phyloP scores from a whole-genome alignment of 35 echinoderm and acorn worm genomes.

The Apostichopus californicus region DNA sequence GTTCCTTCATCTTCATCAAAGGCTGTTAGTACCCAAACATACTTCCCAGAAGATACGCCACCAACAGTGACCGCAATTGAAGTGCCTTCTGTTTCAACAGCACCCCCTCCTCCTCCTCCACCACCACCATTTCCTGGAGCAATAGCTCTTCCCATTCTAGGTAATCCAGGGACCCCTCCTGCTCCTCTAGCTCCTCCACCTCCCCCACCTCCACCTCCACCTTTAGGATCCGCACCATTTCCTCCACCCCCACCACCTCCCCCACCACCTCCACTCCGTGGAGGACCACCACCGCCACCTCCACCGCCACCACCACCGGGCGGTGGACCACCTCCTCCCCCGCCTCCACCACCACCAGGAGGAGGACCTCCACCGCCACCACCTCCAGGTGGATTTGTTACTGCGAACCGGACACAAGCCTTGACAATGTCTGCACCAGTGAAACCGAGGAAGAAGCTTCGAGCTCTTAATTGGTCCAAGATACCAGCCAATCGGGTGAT shows the following conservation, averaged over 20 bases:
- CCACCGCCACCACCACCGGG: slow-evolving; percentile 66
- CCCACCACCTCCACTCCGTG: slow-evolving; percentile 20
- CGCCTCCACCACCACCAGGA: slow-evolving; percentile 62
- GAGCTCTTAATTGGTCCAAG: slow-evolving; percentile 86
- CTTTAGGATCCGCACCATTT: slow-evolving; percentile 48
- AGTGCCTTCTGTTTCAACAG: not conserved
- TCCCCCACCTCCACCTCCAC: slow-evolving; percentile 67
- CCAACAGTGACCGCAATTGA: not conserved
- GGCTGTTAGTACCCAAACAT: slow-evolving; percentile 36
- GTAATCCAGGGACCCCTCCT: not conserved
- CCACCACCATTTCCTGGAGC: slow-evolving; percentile 48
- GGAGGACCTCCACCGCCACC: slow-evolving; percentile 69
- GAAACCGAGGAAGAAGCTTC: slow-evolving; percentile 80
- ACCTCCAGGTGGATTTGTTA: slow-evolving; percentile 50
- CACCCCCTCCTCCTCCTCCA: slow-evolving; percentile 58
- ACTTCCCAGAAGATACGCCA: not conserved
- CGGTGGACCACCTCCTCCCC: slow-evolving; percentile 64
- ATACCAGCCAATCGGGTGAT: slow-evolving; percentile 83
- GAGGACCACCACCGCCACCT: slow-evolving; percentile 33
- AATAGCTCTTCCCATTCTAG: slow-evolving; percentile 12
- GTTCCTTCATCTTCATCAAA: slow-evolving; percentile 23
- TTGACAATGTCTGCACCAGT: slow-evolving; percentile 52
- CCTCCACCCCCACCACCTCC: slow-evolving; percentile 68
- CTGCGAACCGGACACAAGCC: slow-evolving; percentile 19
- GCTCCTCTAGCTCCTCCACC: slow-evolving; percentile 27